Base-by-base conservation (phyloP, 2,113 vertebrate genomes). In the Struthidea cinerea region DNA sequence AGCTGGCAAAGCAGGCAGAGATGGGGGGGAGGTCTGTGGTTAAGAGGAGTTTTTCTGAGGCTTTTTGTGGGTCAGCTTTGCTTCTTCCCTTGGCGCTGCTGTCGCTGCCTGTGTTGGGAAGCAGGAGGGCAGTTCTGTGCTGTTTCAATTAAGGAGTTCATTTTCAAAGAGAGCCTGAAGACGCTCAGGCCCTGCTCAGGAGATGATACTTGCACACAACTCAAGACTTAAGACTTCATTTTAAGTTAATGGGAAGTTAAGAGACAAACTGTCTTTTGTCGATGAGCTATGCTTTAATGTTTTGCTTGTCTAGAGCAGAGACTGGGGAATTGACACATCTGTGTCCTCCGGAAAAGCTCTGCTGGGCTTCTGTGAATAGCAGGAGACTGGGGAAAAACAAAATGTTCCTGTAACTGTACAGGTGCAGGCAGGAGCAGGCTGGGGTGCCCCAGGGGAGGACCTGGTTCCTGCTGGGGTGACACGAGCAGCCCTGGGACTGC, bases 371-470 rank as follows among this genome's bases (percentile, higher is more conserved):
- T 11, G 3, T 5, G 46, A 21, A 10, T 1, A 41, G n/a, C 9
- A 6, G 23, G 8, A 11, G 5, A 0, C 10, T 24, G 21, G 22
- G 32, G 11, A 11, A 18, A 28, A 47, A 1, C 11, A 3, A 10
- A 60, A 9, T 10, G 4, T 17, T 3, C 16, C 16, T 30, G 14
- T 7, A 16, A 2, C 2, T 18, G 55, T 1, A 1, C 11, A 6
- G 19, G 14, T 46, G 50, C 4, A 5, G 26, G 10, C 3, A 5
- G 35, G 67, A 18, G 27, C 0, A 0, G 1, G 3, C 6, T 13
- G 1, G 16, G 30, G 11, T 17, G 53, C 16, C 18, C 2, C 2
- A 1, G 44, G 27, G 11, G 6, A 15, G 9, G 30, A 19, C 3
- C 11, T 2, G 19, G 37, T 2, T 24, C 3, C 18, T 39, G 53